A percentile compares a stretch with the other conserved stretches of the same genome.
These are phyloP conservation scores for Empis livida DNA, from an alignment of 2,888 invertebrate genomes.

Conservation along the genomic window DNA sequence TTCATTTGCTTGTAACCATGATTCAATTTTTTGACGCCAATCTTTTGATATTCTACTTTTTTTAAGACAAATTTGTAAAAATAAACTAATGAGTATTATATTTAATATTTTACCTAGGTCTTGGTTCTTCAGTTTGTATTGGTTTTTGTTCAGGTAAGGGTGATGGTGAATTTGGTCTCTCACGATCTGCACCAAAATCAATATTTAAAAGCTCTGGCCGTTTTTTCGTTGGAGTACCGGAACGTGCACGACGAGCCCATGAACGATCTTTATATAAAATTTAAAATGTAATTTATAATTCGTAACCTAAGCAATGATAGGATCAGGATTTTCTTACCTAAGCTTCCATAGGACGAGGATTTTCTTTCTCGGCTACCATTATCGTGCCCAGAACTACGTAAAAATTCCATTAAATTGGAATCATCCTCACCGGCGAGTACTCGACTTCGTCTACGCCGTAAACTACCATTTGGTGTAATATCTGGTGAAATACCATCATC, in stretches of 20 bases:
- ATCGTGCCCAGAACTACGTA: slow-evolving; percentile 63
- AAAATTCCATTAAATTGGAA: slow-evolving; percentile 72
- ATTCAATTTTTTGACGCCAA: slow-evolving; percentile 83
- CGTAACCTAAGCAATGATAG: slow-evolving; percentile 73
- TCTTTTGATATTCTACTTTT: slow-evolving; percentile 45
- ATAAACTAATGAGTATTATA: not conserved
- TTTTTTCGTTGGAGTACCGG: slow-evolving; percentile 54
- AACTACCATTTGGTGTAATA: slow-evolving; percentile 79
- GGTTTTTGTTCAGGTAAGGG: slow-evolving; percentile 43
- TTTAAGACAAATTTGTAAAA: not conserved
- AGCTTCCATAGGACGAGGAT: slow-evolving; percentile 59
- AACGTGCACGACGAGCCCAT: slow-evolving; percentile 66
- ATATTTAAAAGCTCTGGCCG: slow-evolving; percentile 65
- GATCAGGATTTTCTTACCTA: slow-evolving; percentile 51
- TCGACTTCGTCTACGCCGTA: slow-evolving; percentile 66
- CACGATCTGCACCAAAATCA: slow-evolving; percentile 59
- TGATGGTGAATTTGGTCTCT: slow-evolving; percentile 56
- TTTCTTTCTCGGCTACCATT: slow-evolving; percentile 59
- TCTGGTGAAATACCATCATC: slow-evolving; percentile 41
- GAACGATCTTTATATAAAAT: slow-evolving; percentile 53
- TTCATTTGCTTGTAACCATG: slow-evolving; percentile 80
- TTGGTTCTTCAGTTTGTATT: slow-evolving; percentile 35
- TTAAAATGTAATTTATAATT: no score
- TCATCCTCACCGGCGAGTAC: slow-evolving; percentile 75
- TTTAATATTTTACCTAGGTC: slow-evolving; percentile 38